phyloP scores from a whole-genome alignment of 2,888 invertebrate genomes.

The Acronicta psi region DNA sequence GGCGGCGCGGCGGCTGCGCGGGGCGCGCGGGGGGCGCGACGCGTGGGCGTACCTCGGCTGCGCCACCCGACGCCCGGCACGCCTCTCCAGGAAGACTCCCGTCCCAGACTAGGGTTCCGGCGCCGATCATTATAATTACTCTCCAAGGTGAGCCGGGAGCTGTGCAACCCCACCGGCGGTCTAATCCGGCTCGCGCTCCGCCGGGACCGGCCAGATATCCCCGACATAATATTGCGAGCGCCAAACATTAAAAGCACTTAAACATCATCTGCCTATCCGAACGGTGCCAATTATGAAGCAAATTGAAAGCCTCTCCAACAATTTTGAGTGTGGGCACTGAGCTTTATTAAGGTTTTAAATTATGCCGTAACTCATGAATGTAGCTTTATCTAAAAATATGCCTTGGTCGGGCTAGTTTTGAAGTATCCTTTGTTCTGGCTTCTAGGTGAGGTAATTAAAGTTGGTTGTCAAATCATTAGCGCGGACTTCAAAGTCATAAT shows the following conservation, averaged over 20 bases:
- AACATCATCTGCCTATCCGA: slow-evolving; percentile 78
- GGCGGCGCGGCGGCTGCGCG: slow-evolving; percentile 72
- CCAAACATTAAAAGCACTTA: slow-evolving; percentile 82
- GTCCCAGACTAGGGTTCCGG: slow-evolving; percentile 85
- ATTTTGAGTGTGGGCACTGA: slow-evolving; percentile 67
- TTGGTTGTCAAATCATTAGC: slow-evolving; percentile 52
- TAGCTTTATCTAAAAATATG: slow-evolving; percentile 52
- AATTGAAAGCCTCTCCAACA: slow-evolving; percentile 77
- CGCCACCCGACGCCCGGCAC: slow-evolving; percentile 84
- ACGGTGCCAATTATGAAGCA: slow-evolving; percentile 76
- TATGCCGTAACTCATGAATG: slow-evolving; percentile 57
- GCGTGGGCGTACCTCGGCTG: slow-evolving; percentile 85
- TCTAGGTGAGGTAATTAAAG: slow-evolving; percentile 41
- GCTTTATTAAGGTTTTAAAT: slow-evolving; percentile 70
- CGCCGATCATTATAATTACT: slow-evolving; percentile 89
- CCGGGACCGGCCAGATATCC: slow-evolving; percentile 80
- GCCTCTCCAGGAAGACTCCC: slow-evolving; percentile 87
- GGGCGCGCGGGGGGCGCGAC: slow-evolving; percentile 52
- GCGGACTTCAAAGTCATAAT: slow-evolving; percentile 61
- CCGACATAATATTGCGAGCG: slow-evolving; percentile 75
- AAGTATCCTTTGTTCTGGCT: slow-evolving; percentile 48
- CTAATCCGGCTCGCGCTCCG: slow-evolving; percentile 80
- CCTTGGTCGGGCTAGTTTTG: slow-evolving; percentile 37
- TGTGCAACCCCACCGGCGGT: slow-evolving; percentile 78
- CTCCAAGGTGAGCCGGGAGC: slow-evolving; percentile 87